Base-by-base conservation (phyloP, 2,113 vertebrate genomes). In the Entomyzon cyanotis region DNA sequence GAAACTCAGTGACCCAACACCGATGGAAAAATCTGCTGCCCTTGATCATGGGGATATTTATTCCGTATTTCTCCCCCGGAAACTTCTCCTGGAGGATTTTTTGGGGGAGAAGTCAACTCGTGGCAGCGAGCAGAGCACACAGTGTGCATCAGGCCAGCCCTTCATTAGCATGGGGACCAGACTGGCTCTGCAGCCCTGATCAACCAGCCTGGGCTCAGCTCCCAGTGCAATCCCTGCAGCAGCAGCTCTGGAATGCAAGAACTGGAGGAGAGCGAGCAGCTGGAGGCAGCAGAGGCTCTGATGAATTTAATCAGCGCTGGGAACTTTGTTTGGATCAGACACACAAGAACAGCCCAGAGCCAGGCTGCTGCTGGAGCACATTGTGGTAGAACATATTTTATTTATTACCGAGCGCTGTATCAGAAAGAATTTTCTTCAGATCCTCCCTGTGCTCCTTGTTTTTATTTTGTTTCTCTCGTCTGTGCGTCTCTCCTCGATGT, bases 381-480 rank as follows among this genome's bases (percentile, higher is more conserved):
- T 81, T 95, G 93, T 92, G 76, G 13, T 81, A 53, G 55, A 28
- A 90, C 64, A 82, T 95, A 79, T 91, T 96, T 96, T 97, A 96
- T 97, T 97, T 92, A 95, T 86, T 44, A 70, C 31, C 7, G 44
- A 90, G 75, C 55, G 62, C 44, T 92, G 5, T 90, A 96, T 93
- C 92, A 96, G 87, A 93, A 92, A 84, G 88, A 94, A 92, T 96
- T 95, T 93, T 77, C 71, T 60, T 96, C 90, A 93, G 77, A 90
- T 93, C 58, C 71, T 90, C 76, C 50, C 88, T 93, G 41, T 71
- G 76, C 60, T 94, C 83, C 64, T 86, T 83, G 65, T 77, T 93
- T 93, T 88, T 39, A 73, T 80, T 85, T 84, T 35, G 52, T 94
- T 91, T 35, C 24, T 79, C 63, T 94, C 24, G 23, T 74, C 75